Evolutionary conservation across 2,888 invertebrate species (phyloP), one percentile per base, ranked within the genome.

Genomic region (Venusia cambrica): DNA sequence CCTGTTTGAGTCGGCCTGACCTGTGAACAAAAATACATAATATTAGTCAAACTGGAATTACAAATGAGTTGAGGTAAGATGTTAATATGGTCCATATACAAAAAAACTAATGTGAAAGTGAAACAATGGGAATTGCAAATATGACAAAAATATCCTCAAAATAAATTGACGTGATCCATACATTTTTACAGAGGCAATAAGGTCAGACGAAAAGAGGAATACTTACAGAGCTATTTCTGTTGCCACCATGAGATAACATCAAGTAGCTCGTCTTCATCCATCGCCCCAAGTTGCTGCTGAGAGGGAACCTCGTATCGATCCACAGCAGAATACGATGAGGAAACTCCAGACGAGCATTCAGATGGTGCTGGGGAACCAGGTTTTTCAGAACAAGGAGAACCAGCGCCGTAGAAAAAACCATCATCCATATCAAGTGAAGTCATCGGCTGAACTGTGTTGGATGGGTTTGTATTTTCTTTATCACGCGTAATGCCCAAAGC

Each of bases 191-290:
- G n/a, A n/a, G n/a, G n/a, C n/a, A n/a, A n/a, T n/a, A n/a, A n/a
- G n/a, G n/a, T n/a, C n/a, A n/a, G n/a, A n/a, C n/a, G 16, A 11
- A 29, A 26, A 4, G 5, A 20, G 5, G 16, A 36, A 40, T 45
- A 74, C 80, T 78, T 69, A 81, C 81, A 50, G 56, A 53, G 56
- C 65, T 87, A 89, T 85, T 90, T 90, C 66, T 94, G 93, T 65
- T 94, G 94, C 94, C 94, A 95, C 89, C 92, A 93, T 27, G 93
- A 92, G 56, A 95, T 94, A 50, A 92, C 94, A 60, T 97, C 96
- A 15, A 97, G 88, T 3, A 97, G 90, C 62, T 96, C 96, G 54
- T 96, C 96, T 69, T 95, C 96, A 64, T 95, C 95, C 88, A 94
- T 94, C 3, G 94, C 91, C 39, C 93, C 94, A 40, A 90, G 84